Percentiles rank a stretch among this genome's conserved stretches.
Conservation (phyloP, 2,888 invertebrate species). For the Drosophila kokeensis region DNA sequence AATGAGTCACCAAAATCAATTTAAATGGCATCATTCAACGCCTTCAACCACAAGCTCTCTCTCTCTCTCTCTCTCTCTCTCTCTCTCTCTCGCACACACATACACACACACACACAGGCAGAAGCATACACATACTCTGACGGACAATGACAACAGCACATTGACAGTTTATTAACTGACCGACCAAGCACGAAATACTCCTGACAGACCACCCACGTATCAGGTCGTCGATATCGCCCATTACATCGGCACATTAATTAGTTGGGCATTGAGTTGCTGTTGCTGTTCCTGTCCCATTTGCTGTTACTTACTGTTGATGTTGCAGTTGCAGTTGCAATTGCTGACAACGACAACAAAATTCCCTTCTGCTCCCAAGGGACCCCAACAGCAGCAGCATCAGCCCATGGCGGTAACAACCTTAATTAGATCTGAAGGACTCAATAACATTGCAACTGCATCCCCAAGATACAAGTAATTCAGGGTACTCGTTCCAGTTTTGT, state of each 20-base stretch:
- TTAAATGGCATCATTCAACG: slow-evolving; percentile 78
- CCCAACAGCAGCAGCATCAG: neutral
- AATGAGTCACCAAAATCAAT: slow-evolving; percentile 75
- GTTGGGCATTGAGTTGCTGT: slow-evolving; percentile 70
- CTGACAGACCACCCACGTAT: slow-evolving; percentile 65
- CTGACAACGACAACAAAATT: slow-evolving; percentile 24
- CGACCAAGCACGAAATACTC: slow-evolving; percentile 65
- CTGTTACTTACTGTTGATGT: slow-evolving; percentile 16
- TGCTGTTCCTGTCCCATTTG: slow-evolving; percentile 30
- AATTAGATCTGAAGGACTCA: slow-evolving; percentile 37
- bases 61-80: neutral
- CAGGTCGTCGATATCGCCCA: slow-evolving; percentile 53
- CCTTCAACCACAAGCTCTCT: slow-evolving; percentile 62
- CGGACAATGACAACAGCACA: slow-evolving; percentile 38
- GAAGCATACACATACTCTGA: slow-evolving; percentile 7
- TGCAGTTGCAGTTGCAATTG: slow-evolving; percentile 38
- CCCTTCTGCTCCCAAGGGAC: slow-evolving; percentile 56
- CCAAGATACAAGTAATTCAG: slow-evolving; percentile 1
- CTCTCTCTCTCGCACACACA: slow-evolving; percentile 6
- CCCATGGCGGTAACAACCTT: slow-evolving; percentile 42
- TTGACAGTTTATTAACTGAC: slow-evolving; percentile 77
- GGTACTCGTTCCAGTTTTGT: neutral
- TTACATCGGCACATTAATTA: slow-evolving; percentile 76
- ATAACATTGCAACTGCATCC: slow-evolving; percentile 7
- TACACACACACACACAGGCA: slow-evolving; percentile 5